Conservation (phyloP, 2,888 invertebrate genomes). For the Scaptomyza parva region DNA sequence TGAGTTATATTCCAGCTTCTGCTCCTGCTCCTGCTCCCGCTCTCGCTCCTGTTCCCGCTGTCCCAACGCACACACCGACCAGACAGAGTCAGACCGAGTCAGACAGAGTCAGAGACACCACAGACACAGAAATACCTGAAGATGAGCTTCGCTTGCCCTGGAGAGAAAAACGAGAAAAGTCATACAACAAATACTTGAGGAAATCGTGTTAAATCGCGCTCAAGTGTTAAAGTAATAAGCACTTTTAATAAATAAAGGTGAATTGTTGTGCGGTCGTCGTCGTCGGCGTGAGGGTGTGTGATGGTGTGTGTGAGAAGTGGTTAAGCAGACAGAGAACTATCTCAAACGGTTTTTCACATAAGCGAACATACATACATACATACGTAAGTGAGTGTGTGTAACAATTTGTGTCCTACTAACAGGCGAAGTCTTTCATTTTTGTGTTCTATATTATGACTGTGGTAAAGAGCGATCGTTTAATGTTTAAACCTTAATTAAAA, state of each 20-base stretch:
- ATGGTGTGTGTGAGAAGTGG: background rate
- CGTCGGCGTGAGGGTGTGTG: background rate
- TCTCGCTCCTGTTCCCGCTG: background rate
- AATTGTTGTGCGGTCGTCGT: constrained; percentile 49
- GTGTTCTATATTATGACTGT: no score
- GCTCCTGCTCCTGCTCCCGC: background rate
- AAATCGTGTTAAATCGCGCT: constrained; percentile 82
- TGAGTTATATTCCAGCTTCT: constrained; percentile 27
- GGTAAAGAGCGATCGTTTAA: background rate
- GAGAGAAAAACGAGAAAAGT: constrained; percentile 49
- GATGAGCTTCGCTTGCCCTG: constrained; percentile 46
- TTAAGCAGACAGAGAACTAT: constrained; percentile 9
- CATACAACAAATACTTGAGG: constrained; percentile 74
- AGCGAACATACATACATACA: background rate
- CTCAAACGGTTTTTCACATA: constrained; percentile 8
- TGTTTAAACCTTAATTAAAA: background rate
- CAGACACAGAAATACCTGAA: constrained; percentile 55
- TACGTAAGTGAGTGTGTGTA: background rate
- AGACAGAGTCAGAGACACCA: constrained; percentile 6
- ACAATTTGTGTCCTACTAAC: background rate
- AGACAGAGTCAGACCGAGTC: constrained; percentile 10
- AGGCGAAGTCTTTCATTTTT: background rate
- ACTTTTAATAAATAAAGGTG: constrained; percentile 79
- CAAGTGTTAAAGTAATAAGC: constrained; percentile 80
- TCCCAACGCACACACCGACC: background rate